Conservation (phyloP, 2,888 invertebrate genomes). For the Scaptomyza parva region DNA sequence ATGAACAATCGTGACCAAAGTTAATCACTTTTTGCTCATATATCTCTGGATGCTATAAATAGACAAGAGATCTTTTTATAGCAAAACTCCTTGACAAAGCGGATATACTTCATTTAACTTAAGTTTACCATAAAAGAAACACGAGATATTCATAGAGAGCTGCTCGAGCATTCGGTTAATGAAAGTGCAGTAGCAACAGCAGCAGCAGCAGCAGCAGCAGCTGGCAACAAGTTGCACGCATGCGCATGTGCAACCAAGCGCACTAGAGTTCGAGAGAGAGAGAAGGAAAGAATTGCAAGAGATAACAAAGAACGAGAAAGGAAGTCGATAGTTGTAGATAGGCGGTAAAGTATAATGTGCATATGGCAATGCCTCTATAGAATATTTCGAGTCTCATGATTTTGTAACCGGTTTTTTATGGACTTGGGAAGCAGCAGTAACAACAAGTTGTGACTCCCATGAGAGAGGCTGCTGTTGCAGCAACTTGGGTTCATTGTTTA, state of each 20-base stretch:
- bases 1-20: no score
- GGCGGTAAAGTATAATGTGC: constrained; percentile 42
- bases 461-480: constrained; percentile 47
- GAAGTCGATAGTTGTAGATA: constrained; percentile 35
- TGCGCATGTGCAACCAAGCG: constrained; percentile 54
- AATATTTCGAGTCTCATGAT: constrained; percentile 65
- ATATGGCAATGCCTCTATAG: constrained; percentile 65
- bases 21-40: no score
- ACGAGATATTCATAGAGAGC: constrained; percentile 24
- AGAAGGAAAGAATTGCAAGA: constrained; percentile 13
- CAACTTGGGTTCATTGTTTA: constrained; percentile 61
- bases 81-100: background rate
- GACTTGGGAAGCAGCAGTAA: constrained; percentile 35
- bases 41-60: background rate
- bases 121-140: constrained; percentile 13
- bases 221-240: constrained; percentile 78
- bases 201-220: constrained; percentile 50
- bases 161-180: constrained; percentile 48
- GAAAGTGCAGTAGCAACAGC: constrained; percentile 64
- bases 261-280: constrained; percentile 43
- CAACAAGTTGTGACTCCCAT: constrained; percentile 69
- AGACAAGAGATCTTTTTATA: background rate
- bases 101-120: background rate
- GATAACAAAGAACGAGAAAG: constrained; percentile 7
- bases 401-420: constrained; percentile 69